Base-by-base conservation (phyloP, 2,888 invertebrate genomes). In the Baronia brevicornis region DNA sequence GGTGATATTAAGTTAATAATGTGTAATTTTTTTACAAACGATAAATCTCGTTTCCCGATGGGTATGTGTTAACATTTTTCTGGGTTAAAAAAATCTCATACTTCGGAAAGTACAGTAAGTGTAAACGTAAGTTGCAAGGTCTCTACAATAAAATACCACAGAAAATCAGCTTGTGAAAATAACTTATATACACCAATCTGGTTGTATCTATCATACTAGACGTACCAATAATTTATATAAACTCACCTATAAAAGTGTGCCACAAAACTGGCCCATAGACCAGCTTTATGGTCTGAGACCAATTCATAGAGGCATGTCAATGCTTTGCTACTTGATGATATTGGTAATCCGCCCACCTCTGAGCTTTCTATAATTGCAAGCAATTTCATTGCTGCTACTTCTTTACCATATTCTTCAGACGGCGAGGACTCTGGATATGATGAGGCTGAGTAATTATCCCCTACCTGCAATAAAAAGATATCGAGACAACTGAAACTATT, bases 211-310 rank as follows among this genome's bases (percentile, higher is more conserved):
- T n/a, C n/a, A n/a, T n/a, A n/a, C n/a, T n/a, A n/a, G n/a, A n/a
- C n/a, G n/a, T n/a, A n/a, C n/a, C n/a, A n/a, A n/a, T n/a, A n/a
- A n/a, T n/a, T n/a, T 36, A 4, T 10, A 11, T 7, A 15, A 6
- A 27, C 4, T 13, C 41, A 84, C 85, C 85, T 84, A 56, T 88
- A 89, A 43, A 86, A 60, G 41, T 86, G 78, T 14, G 87, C 86
- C 41, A 90, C 73, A 28, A 82, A 85, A 43, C 69, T 85, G 3
- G 85, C 86, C 77, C 88, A 87, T 9, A 90, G 66, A 6, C 90
- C 90, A 36, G 86, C 82, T 26, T 86, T 84, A 54, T 80, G 78
- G 48, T 71, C 75, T 1, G 73, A 60, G 8, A 85, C 72, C 7
- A 85, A 64, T 28, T 69, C 62, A n/a, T 62, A 54, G 24, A 85